A percentile compares a stretch with the other conserved stretches of the same genome.
Evolutionary conservation across 1,140 invertebrate genomes (phyloP).

Genomic region (Tetramorium simillimum): DNA sequence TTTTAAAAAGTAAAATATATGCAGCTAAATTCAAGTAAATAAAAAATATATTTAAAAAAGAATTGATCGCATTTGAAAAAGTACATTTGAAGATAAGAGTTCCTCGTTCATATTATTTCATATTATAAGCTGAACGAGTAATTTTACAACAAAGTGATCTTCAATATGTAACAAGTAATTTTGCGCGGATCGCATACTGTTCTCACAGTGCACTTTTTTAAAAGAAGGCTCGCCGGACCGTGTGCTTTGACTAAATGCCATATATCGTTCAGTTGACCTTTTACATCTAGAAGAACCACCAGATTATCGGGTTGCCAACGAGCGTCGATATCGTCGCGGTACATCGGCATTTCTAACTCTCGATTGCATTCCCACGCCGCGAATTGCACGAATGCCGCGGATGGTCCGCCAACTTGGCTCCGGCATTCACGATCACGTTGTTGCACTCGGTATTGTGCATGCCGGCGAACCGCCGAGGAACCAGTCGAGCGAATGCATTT

Average conservation of each 20-base stretch:
- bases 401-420: constrained; percentile 35
- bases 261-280: constrained; percentile 43
- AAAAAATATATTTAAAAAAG: too few relatives aligned
- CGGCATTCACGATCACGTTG: constrained; percentile 3
- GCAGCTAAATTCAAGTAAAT: background rate
- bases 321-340: constrained; percentile 48
- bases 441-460: constrained; percentile 12
- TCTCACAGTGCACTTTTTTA: background rate
- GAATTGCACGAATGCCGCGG: constrained; percentile 38
- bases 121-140: background rate
- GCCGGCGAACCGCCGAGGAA: background rate
- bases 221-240: background rate
- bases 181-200: too few relatives aligned
- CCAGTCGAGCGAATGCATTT: constrained; percentile 37
- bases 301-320: constrained; percentile 33
- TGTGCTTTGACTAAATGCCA: background rate
- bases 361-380: constrained; percentile 65
- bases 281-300: constrained; percentile 10
- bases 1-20: background rate
- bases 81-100: background rate
- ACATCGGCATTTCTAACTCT: constrained; percentile 44
- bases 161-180: background rate
- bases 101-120: background rate
- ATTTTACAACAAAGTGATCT: background rate
- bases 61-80: background rate